Evolutionary conservation across 2,113 vertebrate species (phyloP).

Genomic region (Morone chrysops): DNA sequence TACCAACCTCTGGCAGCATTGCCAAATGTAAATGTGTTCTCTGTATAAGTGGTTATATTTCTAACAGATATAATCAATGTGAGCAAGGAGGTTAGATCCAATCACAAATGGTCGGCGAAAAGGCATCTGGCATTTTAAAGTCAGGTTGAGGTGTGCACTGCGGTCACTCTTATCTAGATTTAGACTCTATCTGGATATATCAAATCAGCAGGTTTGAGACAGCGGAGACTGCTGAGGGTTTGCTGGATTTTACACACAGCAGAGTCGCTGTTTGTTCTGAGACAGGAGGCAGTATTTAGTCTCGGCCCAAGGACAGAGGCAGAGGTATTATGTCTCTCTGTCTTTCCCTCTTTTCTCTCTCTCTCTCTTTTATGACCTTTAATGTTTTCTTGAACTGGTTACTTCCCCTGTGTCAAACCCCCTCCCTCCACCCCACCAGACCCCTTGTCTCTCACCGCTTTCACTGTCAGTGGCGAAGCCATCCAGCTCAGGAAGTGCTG

Average conservation of each 20-base stretch:
- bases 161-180: not conserved
- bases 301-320: constrained; percentile 72
- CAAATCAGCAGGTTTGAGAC: not conserved
- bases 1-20: not conserved
- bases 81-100: constrained; percentile 14
- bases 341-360: constrained; percentile 12
- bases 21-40: not conserved
- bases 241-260: constrained; percentile 43
- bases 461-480: constrained; percentile 66
- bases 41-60: not conserved
- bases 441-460: constrained; percentile 29
- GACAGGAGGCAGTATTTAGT: constrained; percentile 76
- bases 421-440: constrained; percentile 9
- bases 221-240: not conserved
- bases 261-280: constrained; percentile 49
- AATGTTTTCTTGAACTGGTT: constrained; percentile 38
- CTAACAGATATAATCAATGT: constrained; percentile 7
- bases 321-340: constrained; percentile 60
- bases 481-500: constrained; percentile 80
- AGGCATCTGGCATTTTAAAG: not conserved
- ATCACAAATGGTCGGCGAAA: not conserved
- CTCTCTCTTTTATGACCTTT: constrained; percentile 31
- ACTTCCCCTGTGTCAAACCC: constrained; percentile 22
- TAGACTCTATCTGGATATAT: not conserved
- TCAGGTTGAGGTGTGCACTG: not conserved